A percentile compares a stretch with the other conserved stretches of the same genome.
These are phyloP conservation scores for Solea senegalensis DNA, from an alignment of 2,113 vertebrate species.

Conservation along the genomic window DNA sequence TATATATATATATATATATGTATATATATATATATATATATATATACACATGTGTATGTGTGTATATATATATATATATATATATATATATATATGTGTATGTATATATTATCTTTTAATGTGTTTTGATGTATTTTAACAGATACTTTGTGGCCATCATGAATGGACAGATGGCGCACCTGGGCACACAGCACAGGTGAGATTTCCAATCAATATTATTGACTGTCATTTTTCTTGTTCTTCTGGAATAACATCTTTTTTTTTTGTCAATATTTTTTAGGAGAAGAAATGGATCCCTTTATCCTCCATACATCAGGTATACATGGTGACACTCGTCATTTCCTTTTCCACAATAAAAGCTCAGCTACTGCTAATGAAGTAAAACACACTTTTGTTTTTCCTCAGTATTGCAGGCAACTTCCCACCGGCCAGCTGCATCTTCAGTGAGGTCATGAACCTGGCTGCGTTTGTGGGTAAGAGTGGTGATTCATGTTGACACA, in stretches of 20 bases:
- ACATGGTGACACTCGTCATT: not conserved
- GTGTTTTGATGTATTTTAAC: constrained; percentile 5
- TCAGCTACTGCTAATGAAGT: not conserved
- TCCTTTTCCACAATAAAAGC: not conserved
- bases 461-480: constrained; percentile 88
- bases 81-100: too few relatives aligned
- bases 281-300: constrained; percentile 74
- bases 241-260: not conserved
- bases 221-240: not conserved
- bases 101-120: too few relatives aligned
- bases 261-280: constrained; percentile 35
- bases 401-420: constrained; percentile 88
- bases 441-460: constrained; percentile 94
- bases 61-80: too few relatives aligned
- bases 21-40: too few relatives aligned
- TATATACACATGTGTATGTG: too few relatives aligned
- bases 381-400: constrained; percentile 30
- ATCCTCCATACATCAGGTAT: constrained; percentile 91
- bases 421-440: constrained; percentile 92
- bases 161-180: constrained; percentile 83
- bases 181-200: constrained; percentile 86
- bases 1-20: too few relatives aligned
- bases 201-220: not conserved
- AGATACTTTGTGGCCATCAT: constrained; percentile 91
- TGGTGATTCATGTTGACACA: not conserved